These are phyloP conservation scores for Hyalella azteca DNA, from an alignment of 2,888 invertebrate genomes.

Conservation along the genomic window DNA sequence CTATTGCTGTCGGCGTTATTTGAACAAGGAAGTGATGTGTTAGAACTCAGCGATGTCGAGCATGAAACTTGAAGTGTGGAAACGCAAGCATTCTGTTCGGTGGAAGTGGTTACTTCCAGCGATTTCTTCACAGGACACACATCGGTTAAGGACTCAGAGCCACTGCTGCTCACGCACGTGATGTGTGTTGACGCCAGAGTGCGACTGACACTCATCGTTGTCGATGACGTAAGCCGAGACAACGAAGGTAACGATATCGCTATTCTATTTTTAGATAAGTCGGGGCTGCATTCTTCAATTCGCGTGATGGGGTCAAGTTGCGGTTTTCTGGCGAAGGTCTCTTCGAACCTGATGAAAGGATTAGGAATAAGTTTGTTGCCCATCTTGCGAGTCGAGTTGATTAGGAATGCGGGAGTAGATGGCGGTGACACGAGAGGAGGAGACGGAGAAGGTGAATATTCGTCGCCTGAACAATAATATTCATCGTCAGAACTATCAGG, in stretches of 20 bases:
- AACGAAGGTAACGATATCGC: neutral
- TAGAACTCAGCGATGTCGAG: neutral
- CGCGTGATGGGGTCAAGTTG: neutral
- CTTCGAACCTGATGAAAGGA: neutral
- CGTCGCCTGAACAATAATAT: slow-evolving; percentile 23
- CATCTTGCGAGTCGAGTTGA: neutral
- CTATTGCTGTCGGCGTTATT: too few species aligned
- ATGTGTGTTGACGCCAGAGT: slow-evolving; percentile 16
- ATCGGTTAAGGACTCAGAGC: neutral
- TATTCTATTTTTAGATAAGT: slow-evolving; percentile 26
- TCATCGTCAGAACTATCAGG: slow-evolving; percentile 35
- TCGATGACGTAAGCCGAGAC: neutral
- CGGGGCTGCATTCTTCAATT: slow-evolving; percentile 24
- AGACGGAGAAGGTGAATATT: slow-evolving; percentile 27
- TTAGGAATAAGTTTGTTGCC: neutral
- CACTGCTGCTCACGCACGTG: slow-evolving; percentile 22
- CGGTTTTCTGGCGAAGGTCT: slow-evolving; percentile 13
- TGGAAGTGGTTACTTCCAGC: neutral
- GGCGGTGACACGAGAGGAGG: slow-evolving; percentile 10
- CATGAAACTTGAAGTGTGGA: neutral
- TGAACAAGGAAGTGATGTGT: too few species aligned
- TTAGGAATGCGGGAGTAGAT: neutral
- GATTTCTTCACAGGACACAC: neutral
- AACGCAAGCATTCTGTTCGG: neutral
- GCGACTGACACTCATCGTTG: slow-evolving; percentile 1